phyloP scores from a whole-genome alignment of 2,888 invertebrate species.

The Caenorhabditis sulstoni region DNA sequence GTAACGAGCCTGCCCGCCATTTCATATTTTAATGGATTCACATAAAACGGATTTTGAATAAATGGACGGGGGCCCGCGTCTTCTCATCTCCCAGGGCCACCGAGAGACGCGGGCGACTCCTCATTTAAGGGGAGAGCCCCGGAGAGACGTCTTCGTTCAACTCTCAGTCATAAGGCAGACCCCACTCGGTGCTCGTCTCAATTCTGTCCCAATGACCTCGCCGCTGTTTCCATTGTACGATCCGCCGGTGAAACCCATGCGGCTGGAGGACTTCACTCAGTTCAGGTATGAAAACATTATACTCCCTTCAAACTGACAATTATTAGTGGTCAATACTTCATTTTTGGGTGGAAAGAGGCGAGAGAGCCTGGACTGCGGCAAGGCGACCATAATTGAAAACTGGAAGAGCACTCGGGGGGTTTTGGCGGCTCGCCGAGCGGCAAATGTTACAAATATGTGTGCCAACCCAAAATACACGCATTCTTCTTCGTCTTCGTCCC shows the following conservation, averaged over 20 bases:
- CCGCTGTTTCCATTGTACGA: too few species aligned
- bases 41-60: conserved; percentile 55
- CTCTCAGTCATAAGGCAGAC: conserved; percentile 1
- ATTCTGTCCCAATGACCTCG: not conserved
- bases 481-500: conserved; percentile 17
- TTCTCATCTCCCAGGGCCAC: conserved; percentile 41
- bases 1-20: conserved; percentile 37
- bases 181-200: too few species aligned
- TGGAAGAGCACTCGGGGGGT: conserved; percentile 44
- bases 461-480: conserved; percentile 43
- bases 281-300: conserved; percentile 27
- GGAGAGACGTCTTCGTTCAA: too few species aligned
- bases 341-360: not conserved
- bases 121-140: not conserved
- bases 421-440: conserved; percentile 43
- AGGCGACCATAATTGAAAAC: conserved; percentile 55
- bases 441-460: conserved; percentile 57
- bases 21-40: conserved; percentile 54
- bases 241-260: conserved; percentile 3
- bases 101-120: not conserved
- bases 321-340: not conserved
- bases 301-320: not conserved
- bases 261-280: conserved; percentile 37
- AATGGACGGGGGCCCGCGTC: conserved; percentile 19
- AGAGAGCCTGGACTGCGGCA: conserved; percentile 1